Base-by-base conservation (phyloP, 2,797 vertebrate species). In the Oryzias sinensis region DNA sequence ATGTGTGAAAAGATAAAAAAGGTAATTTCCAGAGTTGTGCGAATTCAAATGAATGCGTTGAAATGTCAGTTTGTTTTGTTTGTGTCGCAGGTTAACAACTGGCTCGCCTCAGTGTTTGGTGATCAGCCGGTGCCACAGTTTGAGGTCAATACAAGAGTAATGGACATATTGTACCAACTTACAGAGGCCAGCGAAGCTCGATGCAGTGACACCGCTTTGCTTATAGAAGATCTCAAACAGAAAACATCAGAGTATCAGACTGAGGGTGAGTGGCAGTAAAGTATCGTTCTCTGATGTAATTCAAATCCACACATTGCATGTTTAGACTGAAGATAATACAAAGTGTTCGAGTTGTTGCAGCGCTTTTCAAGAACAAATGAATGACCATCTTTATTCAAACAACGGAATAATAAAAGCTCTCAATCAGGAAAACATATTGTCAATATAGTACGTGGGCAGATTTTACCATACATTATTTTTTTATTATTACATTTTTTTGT, bases 161-260 rank as follows among this genome's bases (percentile, higher is more conserved):
- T 94, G 47, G 89, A 94, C 44, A 42, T 93, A 24, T 83, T 98
- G 56, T 72, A 91, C 57, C 80, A 91, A 52, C 65, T 97, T 37
- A 82, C 77, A 1, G 72, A 88, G 63, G 53, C 16, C 72, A 94
- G 75, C 41, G 91, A 92, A 20, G 66, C 72, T 17, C 86, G 88
- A 5, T 90, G 95, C 55, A 87, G 45, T 0, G 91, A 96, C 16
- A 49, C 85, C 17, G 11, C 17, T 13, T 81, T 95, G 0, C 71
- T 96, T 3, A 77, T 88, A 14, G 89, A 95, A 11, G 91, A 95
- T 64, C 81, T 89, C 43, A 88, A 85, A 24, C 84, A 94, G 72
- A 92, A 83, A 76, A 49, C 90, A 0, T 15, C 50, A 0, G 89
- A 95, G 63, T 95, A 94, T 43, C 79, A 92, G 70, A 87, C 84